Conservation (phyloP, 1,140 invertebrate genomes). For the Geopemphigus sp. region DNA sequence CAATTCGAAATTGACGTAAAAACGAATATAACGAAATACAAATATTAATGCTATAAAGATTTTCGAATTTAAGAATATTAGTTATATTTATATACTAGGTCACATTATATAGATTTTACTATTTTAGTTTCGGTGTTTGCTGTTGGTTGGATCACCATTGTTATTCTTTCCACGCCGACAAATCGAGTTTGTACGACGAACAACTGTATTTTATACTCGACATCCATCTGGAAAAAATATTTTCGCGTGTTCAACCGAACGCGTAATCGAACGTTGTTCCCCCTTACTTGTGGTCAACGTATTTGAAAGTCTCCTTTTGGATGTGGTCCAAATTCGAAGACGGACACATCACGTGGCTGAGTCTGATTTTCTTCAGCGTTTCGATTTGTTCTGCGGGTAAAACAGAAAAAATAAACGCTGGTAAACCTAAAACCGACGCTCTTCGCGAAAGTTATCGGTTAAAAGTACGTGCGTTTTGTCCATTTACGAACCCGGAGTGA, state of each 20-base stretch:
- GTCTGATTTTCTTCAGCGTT: background rate
- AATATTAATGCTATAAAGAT: no score
- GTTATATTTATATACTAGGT: no score
- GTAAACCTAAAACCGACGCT: no score
- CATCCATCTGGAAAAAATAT: background rate
- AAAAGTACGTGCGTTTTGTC: no score
- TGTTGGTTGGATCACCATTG: background rate
- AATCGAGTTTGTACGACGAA: background rate
- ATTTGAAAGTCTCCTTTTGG: slow-evolving; percentile 10
- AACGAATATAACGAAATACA: no score
- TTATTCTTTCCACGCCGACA: slow-evolving; percentile 15
- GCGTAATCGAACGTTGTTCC: background rate
- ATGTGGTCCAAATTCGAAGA: slow-evolving; percentile 17
- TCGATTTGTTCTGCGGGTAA: slow-evolving; percentile 2
- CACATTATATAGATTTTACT: no score
- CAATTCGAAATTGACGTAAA: no score
- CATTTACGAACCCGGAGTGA: slow-evolving; percentile 66
- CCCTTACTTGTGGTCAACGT: slow-evolving; percentile 21
- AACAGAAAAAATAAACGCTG: background rate
- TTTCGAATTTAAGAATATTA: no score
- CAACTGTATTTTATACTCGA: slow-evolving; percentile 3
- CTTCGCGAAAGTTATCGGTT: no score
- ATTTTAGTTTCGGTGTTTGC: no score
- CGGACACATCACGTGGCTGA: slow-evolving; percentile 20
- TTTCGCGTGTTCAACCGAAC: background rate